Percentiles rank a stretch among this genome's conserved stretches.
These are phyloP conservation scores for Hybos culiciformis DNA, from an alignment of 2,888 invertebrate genomes.

Conservation along the genomic window DNA sequence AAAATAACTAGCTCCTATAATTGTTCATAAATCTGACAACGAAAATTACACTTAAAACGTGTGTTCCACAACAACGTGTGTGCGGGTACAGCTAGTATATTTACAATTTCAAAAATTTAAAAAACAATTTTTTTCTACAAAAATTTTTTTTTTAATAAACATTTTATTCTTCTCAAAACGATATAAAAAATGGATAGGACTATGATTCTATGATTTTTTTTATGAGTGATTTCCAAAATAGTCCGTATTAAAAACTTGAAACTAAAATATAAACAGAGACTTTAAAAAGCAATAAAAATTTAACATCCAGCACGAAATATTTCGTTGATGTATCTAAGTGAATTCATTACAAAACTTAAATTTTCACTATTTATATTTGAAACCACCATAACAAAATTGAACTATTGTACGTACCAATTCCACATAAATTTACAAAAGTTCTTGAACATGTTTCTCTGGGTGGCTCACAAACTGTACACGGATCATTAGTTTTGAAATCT, in stretches of 20 bases:
- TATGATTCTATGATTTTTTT: too few species aligned
- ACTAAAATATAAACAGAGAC: neutral
- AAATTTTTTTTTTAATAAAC: too few species aligned
- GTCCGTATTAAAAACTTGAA: neutral
- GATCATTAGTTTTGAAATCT: conserved; percentile 5
- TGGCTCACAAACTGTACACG: conserved; percentile 11
- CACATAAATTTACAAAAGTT: conserved; percentile 19
- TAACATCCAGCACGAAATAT: neutral
- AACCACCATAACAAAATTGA: neutral
- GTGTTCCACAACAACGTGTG: too few species aligned
- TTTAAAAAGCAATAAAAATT: neutral
- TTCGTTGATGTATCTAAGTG: neutral
- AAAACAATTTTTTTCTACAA: too few species aligned
- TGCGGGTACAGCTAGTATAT: too few species aligned
- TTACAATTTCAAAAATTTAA: too few species aligned
- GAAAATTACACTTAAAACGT: too few species aligned
- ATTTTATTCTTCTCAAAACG: too few species aligned
- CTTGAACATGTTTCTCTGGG: conserved; percentile 15
- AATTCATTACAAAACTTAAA: neutral
- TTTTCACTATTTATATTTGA: neutral
- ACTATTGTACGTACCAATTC: conserved; percentile 17
- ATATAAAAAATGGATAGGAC: too few species aligned
- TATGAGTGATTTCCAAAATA: too few species aligned
- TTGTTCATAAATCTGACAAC: too few species aligned
- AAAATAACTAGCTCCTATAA: too few species aligned